These are phyloP conservation scores for Drosophila repleta DNA, from an alignment of 1,140 invertebrate genomes.

Conservation along the genomic window DNA sequence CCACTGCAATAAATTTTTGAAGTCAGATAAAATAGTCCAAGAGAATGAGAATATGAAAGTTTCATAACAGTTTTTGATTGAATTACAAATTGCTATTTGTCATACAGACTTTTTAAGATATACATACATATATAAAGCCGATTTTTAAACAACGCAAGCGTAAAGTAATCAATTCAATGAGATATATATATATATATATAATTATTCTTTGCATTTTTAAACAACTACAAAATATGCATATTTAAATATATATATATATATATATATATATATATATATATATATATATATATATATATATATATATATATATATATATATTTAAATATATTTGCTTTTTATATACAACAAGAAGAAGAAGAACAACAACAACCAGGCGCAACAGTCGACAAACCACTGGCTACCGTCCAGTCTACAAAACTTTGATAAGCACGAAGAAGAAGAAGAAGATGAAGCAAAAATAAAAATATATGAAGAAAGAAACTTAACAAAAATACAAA, in stretches of 20 bases:
- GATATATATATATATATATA: slow-evolving; percentile 22
- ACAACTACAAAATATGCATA: slow-evolving; percentile 31
- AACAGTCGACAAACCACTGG: slow-evolving; percentile 71
- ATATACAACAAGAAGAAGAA: slow-evolving; percentile 35
- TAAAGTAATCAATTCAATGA: slow-evolving; percentile 34
- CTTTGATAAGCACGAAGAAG: slow-evolving; percentile 62
- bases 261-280: slow-evolving; percentile 11
- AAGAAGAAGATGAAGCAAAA: slow-evolving; percentile 14
- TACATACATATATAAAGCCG: slow-evolving; percentile 54
- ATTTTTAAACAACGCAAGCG: slow-evolving; percentile 43
- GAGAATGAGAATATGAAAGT: slow-evolving; percentile 15
- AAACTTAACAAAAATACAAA: slow-evolving; percentile 27
- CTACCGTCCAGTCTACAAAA: slow-evolving; percentile 80
- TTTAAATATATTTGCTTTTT: slow-evolving; percentile 73
- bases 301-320: slow-evolving; percentile 15
- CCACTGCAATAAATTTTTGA: slow-evolving; percentile 4
- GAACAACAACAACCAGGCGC: slow-evolving; percentile 42
- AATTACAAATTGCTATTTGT: slow-evolving; percentile 51
- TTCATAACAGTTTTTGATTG: slow-evolving; percentile 45
- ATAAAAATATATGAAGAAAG: slow-evolving; percentile 27
- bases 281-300: slow-evolving; percentile 44
- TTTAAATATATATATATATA: slow-evolving; percentile 11
- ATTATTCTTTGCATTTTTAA: slow-evolving; percentile 54
- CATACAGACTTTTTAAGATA: slow-evolving; percentile 72
- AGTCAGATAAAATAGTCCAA: slow-evolving; percentile 52